Evolutionary conservation across 30 jellyfish, hydroid and myxozoan genomes (phyloP), one percentile per base, ranked within the genome.

Genomic region (Clytia hemisphaerica): DNA sequence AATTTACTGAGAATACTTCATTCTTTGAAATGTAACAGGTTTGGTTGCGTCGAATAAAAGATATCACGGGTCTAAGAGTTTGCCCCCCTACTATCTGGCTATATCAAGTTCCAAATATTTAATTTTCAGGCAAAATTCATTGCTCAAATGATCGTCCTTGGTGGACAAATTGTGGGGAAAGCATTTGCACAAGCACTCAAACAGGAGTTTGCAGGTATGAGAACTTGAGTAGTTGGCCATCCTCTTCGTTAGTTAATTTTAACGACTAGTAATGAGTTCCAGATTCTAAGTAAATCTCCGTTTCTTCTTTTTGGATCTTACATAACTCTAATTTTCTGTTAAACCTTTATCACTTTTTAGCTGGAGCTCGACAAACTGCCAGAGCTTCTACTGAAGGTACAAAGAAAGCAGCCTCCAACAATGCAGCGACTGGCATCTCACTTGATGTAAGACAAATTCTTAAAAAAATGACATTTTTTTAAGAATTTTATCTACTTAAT

Each of bases 111-210:
- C n/a, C n/a, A n/a, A n/a, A n/a, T n/a, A n/a, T n/a, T n/a, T n/a
- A n/a, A n/a, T 61, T 9, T 34, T 25, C 21, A 31, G 95, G 95
- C 95, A 10, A 83, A 60, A 36, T 83, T 83, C 42, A 73, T 83
- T 29, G 95, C 95, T 7, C 95, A 83, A 73, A 83, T 83, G 22
- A 69, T 83, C 53, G 95, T 83, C 19, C 84, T 83, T 58, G 95
- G 95, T 25, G 95, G 95, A 4, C 95, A 83, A 45, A 83, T 83
- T 27, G 62, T 83, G 16, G 95, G 91, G 19, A 83, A 68, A 48
- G 95, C 95, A 12, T 83, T 83, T 47, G 65, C 95, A 6, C 95
- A 83, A 83, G 95, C 95, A 0, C 67, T 83, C 58, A 68, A 75
- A 44, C 95, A 83, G 61, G 95, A 83, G 58, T 83, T 83, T 49